Evolutionary conservation across 2,888 invertebrate species (phyloP).

Genomic region (Eumacrocentrus americanus): DNA sequence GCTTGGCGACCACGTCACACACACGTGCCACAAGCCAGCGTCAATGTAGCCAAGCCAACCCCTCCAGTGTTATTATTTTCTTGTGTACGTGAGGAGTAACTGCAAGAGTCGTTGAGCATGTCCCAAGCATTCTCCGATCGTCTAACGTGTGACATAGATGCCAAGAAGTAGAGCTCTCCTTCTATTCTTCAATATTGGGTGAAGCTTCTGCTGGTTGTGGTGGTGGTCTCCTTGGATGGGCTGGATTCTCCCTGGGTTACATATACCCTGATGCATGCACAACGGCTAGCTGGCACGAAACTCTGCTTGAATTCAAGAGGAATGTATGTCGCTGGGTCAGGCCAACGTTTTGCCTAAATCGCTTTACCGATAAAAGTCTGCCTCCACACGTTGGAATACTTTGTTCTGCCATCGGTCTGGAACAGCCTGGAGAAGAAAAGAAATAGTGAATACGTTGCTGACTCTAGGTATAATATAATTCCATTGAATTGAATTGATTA

Average conservation of each 20-base stretch:
- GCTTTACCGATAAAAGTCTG: slow-evolving; percentile 33
- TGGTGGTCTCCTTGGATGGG: neutral
- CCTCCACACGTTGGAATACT: slow-evolving; percentile 20
- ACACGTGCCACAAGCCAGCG: neutral
- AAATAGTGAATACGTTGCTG: neutral
- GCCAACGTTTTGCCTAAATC: slow-evolving; percentile 31
- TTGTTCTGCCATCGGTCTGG: slow-evolving; percentile 22
- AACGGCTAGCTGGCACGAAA: slow-evolving; percentile 1
- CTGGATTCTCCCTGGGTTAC: slow-evolving; percentile 15
- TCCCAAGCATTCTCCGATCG: slow-evolving; percentile 23
- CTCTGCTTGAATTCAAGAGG: slow-evolving; percentile 32
- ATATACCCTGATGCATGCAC: neutral
- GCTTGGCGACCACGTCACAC: slow-evolving; percentile 13
- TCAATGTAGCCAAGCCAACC: neutral
- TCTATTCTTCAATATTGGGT: slow-evolving; percentile 24
- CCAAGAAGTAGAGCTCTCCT: too few species aligned
- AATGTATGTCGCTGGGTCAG: slow-evolving; percentile 43
- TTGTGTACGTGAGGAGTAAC: slow-evolving; percentile 7
- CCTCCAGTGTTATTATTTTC: slow-evolving; percentile 20
- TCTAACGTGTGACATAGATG: slow-evolving; percentile 22
- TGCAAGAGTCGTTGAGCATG: slow-evolving; percentile 20
- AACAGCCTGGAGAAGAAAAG: neutral
- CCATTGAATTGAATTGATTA: slow-evolving; percentile 7
- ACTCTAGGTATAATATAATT: neutral
- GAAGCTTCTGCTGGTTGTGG: neutral